Conservation (phyloP, 2,113 vertebrate species). For the Labeo rohita region DNA sequence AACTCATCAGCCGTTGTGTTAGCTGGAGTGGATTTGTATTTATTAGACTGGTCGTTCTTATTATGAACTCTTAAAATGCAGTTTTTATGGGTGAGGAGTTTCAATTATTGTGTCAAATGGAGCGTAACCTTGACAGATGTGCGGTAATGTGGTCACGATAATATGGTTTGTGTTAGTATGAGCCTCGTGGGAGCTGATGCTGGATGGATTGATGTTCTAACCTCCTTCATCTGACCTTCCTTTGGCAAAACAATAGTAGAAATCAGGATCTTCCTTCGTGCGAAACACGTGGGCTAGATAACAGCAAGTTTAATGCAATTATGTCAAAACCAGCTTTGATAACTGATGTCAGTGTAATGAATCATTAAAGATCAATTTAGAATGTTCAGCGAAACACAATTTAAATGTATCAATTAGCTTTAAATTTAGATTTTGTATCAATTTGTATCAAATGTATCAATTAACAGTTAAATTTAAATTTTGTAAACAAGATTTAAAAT, state of each 20-base stretch:
- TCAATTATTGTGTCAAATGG: constrained; percentile 77
- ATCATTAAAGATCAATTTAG: neutral
- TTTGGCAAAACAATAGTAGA: neutral
- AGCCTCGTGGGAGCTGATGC: constrained; percentile 13
- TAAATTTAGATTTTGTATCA: neutral
- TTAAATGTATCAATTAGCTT: neutral
- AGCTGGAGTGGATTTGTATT: constrained; percentile 1
- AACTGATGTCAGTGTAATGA: neutral
- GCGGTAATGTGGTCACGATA: constrained; percentile 58
- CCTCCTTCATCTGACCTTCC: constrained; percentile 20
- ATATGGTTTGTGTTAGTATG: constrained; percentile 12
- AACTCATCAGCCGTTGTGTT: neutral
- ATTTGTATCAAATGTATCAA: neutral
- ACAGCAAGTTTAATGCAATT: neutral
- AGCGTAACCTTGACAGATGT: constrained; percentile 76
- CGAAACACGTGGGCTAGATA: neutral
- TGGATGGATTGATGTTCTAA: constrained; percentile 4
- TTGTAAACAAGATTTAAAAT: neutral
- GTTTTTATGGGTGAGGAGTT: constrained; percentile 69
- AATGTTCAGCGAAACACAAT: neutral
- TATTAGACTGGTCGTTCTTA: neutral
- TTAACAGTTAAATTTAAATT: neutral
- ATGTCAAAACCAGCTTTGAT: neutral
- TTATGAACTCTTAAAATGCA: constrained; percentile 52
- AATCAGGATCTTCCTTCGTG: constrained; percentile 18